Evolutionary conservation across 2,888 invertebrate species (phyloP).

Genomic region (Ypsolopha scabrella): DNA sequence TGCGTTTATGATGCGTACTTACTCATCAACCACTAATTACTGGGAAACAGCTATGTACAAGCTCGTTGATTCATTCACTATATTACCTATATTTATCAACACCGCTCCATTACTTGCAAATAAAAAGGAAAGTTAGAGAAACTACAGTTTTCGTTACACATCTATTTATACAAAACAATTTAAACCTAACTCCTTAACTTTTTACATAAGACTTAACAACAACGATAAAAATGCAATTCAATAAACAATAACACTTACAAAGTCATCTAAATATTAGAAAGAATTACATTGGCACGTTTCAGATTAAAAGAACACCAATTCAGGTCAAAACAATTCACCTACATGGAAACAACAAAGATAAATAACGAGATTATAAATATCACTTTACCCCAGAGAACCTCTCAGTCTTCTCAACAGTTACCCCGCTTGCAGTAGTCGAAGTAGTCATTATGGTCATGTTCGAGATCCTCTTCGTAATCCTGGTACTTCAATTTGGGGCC

Average conservation of each 20-base stretch:
- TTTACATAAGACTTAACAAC: conserved; percentile 1
- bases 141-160: background rate
- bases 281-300: conserved; percentile 2
- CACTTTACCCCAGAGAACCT: too few relatives aligned
- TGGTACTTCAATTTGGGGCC: conserved; percentile 20
- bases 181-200: background rate
- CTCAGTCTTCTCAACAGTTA: conserved; percentile 24
- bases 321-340: too few relatives aligned
- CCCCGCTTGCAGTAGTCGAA: conserved; percentile 38
- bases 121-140: too few relatives aligned
- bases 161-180: conserved; percentile 1
- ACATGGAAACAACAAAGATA: too few relatives aligned
- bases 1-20: conserved; percentile 4
- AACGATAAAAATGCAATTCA: background rate
- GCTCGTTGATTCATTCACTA: too few relatives aligned
- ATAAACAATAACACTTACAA: background rate
- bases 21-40: background rate
- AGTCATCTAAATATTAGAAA: background rate
- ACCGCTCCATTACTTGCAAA: too few relatives aligned
- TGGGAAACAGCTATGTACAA: background rate
- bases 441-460: conserved; percentile 32
- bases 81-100: too few relatives aligned
- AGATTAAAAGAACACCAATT: background rate
- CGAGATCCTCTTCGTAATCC: conserved; percentile 31
- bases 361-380: too few relatives aligned